Evolutionary conservation across 2,113 vertebrate genomes (phyloP).

Genomic region (Limnothrissa miodon): DNA sequence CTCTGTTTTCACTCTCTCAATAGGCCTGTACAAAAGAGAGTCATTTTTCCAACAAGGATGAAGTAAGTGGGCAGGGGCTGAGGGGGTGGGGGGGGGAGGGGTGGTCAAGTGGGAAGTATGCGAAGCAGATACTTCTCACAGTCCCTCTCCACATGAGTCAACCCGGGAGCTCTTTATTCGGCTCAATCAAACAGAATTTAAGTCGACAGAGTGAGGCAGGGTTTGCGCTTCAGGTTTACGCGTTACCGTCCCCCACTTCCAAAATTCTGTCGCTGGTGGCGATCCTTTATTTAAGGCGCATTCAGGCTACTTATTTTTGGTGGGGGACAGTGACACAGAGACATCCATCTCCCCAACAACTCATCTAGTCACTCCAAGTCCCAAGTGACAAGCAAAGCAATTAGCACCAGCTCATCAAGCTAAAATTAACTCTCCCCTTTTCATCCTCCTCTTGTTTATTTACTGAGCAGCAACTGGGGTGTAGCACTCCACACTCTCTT

Average conservation of each 20-base stretch:
- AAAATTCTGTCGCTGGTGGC: not conserved
- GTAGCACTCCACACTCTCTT: not conserved
- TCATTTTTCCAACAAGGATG: not conserved
- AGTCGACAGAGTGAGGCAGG: not conserved
- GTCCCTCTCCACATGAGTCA: not conserved
- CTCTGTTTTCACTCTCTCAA: not conserved
- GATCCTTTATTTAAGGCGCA: slow-evolving; percentile 1
- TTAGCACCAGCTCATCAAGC: slow-evolving; percentile 12
- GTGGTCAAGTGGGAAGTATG: not conserved
- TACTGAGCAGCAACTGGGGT: slow-evolving; percentile 13
- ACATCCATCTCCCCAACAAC: not conserved
- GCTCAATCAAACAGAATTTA: not conserved
- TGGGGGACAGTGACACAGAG: not conserved
- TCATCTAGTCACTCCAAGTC: not conserved
- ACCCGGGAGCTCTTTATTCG: not conserved
- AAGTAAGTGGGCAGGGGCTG: too few species aligned
- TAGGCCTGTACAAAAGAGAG: not conserved
- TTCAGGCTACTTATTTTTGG: slow-evolving; percentile 15
- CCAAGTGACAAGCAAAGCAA: not conserved
- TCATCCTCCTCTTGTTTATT: not conserved
- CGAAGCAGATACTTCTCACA: not conserved
- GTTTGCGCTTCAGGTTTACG: not conserved
- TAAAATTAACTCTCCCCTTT: slow-evolving; percentile 14
- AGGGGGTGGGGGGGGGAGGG: too few species aligned
- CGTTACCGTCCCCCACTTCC: not conserved